Conservation (phyloP, 1,140 invertebrate genomes). For the Diuraphis noxia region DNA sequence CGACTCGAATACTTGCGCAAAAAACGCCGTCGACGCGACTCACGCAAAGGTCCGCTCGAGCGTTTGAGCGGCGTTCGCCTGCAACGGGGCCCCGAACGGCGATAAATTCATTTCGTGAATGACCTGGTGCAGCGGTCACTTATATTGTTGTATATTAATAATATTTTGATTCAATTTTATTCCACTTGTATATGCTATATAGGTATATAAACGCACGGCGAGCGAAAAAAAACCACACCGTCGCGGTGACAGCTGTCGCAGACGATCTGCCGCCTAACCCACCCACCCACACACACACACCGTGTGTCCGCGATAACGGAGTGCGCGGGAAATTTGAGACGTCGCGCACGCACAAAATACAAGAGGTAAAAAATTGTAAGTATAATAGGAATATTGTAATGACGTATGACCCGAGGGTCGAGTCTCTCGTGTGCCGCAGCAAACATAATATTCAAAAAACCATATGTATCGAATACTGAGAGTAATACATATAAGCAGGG, state of each 20-base stretch:
- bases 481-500: no score
- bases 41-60: neutral
- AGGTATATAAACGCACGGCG: neutral
- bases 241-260: neutral
- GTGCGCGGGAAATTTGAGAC: no score
- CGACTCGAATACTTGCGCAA: slow-evolving; percentile 23
- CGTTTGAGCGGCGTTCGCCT: neutral
- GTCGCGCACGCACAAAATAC: no score
- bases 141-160: neutral
- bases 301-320: no score
- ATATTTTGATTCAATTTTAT: neutral
- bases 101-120: neutral
- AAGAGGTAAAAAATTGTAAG: no score
- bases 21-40: neutral
- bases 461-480: no score
- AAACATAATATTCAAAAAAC: no score
- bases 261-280: neutral
- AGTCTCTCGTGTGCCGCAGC: no score
- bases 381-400: no score
- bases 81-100: no score
- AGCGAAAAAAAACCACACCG: neutral
- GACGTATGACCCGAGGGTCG: no score
- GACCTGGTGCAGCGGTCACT: neutral
- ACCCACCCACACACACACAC: no score
- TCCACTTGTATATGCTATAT: neutral